These are phyloP conservation scores for Chrysomela aeneicollis DNA, from an alignment of 2,888 invertebrate species.

Conservation along the genomic window DNA sequence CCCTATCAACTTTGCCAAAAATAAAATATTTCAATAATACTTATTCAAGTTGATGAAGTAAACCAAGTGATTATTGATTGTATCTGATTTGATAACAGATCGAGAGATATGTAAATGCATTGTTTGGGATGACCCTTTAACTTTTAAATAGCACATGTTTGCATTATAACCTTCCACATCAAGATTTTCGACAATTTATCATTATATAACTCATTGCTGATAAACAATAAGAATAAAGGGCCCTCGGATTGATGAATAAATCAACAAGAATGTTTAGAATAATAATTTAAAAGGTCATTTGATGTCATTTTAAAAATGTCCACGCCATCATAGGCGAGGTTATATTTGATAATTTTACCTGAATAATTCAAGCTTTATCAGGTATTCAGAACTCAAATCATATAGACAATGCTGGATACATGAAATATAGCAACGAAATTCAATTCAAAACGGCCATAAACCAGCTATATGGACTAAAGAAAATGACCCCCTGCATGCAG, in stretches of 20 bases:
- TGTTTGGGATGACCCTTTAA: constrained; percentile 5
- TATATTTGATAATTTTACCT: not conserved
- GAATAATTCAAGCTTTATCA: not conserved
- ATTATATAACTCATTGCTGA: not conserved
- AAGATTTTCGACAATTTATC: not conserved
- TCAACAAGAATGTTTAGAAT: not conserved
- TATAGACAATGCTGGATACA: not conserved
- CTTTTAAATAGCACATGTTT: constrained; percentile 6
- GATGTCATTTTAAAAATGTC: not conserved
- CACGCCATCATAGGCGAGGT: not conserved
- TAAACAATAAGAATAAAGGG: not conserved
- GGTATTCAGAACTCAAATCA: not conserved
- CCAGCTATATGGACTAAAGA: not conserved
- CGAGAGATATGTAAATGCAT: not conserved
- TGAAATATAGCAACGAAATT: not conserved
- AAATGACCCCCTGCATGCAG: not conserved
- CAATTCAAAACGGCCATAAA: not conserved
- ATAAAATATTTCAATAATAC: not conserved
- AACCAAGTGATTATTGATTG: not conserved
- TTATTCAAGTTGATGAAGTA: not conserved
- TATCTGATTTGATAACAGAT: not conserved
- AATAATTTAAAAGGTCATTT: not conserved
- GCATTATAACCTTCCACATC: not conserved
- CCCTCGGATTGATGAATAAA: not conserved
- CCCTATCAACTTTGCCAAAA: not conserved